Evolutionary conservation across 2,113 vertebrate genomes (phyloP).

Genomic region (Ariopsis seemanni): DNA sequence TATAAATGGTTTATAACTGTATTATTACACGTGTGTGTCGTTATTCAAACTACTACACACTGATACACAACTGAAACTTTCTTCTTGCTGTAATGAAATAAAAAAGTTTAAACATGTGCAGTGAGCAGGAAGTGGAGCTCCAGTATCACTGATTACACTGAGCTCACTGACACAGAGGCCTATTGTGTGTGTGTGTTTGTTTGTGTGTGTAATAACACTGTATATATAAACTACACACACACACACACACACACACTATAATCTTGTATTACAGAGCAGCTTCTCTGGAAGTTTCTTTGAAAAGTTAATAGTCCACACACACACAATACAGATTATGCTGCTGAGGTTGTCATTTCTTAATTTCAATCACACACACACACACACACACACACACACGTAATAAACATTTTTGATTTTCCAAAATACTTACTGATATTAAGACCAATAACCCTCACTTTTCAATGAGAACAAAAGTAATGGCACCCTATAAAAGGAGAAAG

Average conservation of each 20-base stretch:
- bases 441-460: neutral
- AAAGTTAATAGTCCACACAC: neutral
- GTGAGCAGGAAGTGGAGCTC: conserved; percentile 7
- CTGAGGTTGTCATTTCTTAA: neutral
- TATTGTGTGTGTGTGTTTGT: conserved; percentile 4
- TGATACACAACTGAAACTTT: neutral
- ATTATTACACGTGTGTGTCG: neutral
- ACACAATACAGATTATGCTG: neutral
- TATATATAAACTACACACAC: neutral
- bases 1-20: neutral
- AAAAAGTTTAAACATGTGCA: neutral
- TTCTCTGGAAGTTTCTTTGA: neutral
- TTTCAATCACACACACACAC: neutral
- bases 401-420: neutral
- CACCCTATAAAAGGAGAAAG: neutral
- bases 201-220: neutral
- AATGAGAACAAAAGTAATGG: neutral
- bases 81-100: neutral
- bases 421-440: neutral
- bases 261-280: neutral
- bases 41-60: neutral
- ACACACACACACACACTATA: neutral
- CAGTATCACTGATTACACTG: neutral
- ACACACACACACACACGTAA: neutral
- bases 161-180: neutral